Base-by-base conservation (phyloP, 2,888 invertebrate genomes). In the Cosmia pyralina region DNA sequence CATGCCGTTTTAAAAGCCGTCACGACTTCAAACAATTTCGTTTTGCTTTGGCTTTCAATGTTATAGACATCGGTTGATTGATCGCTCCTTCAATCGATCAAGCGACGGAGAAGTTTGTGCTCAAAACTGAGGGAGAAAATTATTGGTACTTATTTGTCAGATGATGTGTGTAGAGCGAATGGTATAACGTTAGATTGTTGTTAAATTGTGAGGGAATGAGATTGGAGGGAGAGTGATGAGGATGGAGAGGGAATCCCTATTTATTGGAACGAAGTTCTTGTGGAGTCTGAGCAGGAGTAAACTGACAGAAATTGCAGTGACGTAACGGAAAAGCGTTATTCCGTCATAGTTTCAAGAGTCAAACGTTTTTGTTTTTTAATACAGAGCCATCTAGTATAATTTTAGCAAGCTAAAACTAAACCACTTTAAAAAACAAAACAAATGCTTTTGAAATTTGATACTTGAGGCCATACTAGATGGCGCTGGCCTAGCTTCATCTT, bases 1-100 rank as follows among this genome's bases (percentile, higher is more conserved):
- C 66, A 77, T 72, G 60, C 75, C 69, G 69, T 77, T 72, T 86
- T 81, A 77, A 85, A 84, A 79, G 81, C 86, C 78, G 62, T 67
- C 68, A 52, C 34, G 53, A 75, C 69, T 84, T 73, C 77, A 65
- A 65, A 73, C 63, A 84, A 84, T 66, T 84, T 82, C 77, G 82
- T 77, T 73, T 77, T 73, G 67, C 65, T 77, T 70, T 48, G 19
- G 68, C 69, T 80, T 81, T 71, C 67, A 80, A 66, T 82, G 84
- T 57, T 41, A 58, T 34, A 74, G 85, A 74, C 74, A 50, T 63
- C 53, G 62, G 48, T 75, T 82, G 78, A 84, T 82, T 84, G 85
- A 84, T 84, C 77, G 55, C 69, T 64, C 46, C 17, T 55, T 60
- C 60, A 67, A 84, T 84, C 77, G 66, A 81, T 83, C 81, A 65